Conservation (phyloP, 1,140 invertebrate genomes). For the Paraescarpia echinospica region DNA sequence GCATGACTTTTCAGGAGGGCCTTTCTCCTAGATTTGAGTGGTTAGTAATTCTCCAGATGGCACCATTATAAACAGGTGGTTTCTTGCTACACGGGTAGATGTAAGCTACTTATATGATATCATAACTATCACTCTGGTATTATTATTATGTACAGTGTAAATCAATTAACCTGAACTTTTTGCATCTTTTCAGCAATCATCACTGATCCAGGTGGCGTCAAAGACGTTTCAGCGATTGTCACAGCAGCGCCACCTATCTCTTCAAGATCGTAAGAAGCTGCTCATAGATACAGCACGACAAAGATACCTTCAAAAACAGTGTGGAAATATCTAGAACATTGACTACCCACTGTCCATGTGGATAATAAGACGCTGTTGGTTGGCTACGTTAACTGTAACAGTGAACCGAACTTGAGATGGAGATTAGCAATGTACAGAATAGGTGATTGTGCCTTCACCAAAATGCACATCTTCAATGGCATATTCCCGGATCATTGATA, state of each 20-base stretch:
- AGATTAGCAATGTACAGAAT: not conserved
- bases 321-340: constrained; percentile 8
- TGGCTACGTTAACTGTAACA: no score
- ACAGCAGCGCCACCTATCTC: constrained; percentile 57
- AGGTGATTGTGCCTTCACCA: not conserved
- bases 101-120: no score
- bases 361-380: no score
- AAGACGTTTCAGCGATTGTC: constrained; percentile 11
- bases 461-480: not conserved
- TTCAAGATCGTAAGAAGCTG: constrained; percentile 75
- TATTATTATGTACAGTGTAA: not conserved
- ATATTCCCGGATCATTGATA: not conserved
- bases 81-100: no score
- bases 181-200: constrained; percentile 37
- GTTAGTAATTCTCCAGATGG: no score
- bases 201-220: constrained; percentile 34
- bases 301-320: constrained; percentile 79
- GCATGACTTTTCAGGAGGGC: no score
- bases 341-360: no score
- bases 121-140: no score
- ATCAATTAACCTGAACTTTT: not conserved
- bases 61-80: no score
- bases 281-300: constrained; percentile 76
- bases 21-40: no score
- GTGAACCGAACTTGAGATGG: no score